Evolutionary conservation across 2,797 vertebrate genomes (phyloP), one percentile per base, ranked within the genome.

Genomic region (Hirundo rustica): DNA sequence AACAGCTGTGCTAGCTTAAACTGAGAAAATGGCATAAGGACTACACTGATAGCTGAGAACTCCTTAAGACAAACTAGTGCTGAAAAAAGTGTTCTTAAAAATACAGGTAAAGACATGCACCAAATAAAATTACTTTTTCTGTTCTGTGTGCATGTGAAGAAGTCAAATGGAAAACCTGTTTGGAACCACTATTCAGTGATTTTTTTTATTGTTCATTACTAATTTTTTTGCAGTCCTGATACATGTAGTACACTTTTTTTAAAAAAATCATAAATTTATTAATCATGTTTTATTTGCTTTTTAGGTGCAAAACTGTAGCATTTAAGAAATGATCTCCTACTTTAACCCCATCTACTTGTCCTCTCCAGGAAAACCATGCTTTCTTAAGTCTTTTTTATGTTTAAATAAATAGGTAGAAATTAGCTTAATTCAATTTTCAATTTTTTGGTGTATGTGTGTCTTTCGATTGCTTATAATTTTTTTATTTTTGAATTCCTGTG

Each of bases 391-490:
- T 68, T 80, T 76, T 65, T 16, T 32, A 7, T 45, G 15, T 79
- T 87, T 72, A 32, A 54, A 67, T 42, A 54, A 54, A 26, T 48
- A 29, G 5, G 7, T n/a, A 40, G 10, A 55, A 62, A 55, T n/a
- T 50, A n/a, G 20, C 29, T 50, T 34, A 48, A 55, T 26, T 38
- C 4, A 54, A 29, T 60, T 84, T 65, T 66, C 19, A 58, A 26
- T 1, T 7, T 21, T 29, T 13, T 65, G 3, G 3, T 14, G 3
- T 44, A 14, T 60, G 2, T 44, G 4, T 38, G 4, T 66, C 34
- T 85, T 93, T 34, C 42, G 19, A 34, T 3, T n/a, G 3, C 9
- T 34, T 77, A 40, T 45, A 68, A 16, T 12, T 71, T 62, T 79
- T 54, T 79, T 2, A 5, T 82, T 57, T n/a, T 76, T 62, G 9